Percentiles rank a stretch among this genome's conserved stretches.
Evolutionary conservation across 37 sponge, comb jelly and placozoan genomes (phyloP).

Genomic region (Tethya wilhelma): DNA sequence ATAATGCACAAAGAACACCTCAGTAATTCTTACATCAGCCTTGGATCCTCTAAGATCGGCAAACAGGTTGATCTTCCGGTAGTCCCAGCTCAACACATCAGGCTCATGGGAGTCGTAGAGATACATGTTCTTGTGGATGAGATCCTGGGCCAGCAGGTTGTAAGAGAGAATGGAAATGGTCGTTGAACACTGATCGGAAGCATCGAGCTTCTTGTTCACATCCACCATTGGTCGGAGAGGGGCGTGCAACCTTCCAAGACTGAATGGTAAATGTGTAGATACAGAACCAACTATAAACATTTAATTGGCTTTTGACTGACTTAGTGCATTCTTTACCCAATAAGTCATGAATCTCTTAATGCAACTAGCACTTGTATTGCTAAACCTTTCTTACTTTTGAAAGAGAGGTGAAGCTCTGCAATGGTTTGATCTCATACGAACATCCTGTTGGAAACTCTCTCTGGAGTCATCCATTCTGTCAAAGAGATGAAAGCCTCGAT

Average conservation of each 20-base stretch:
- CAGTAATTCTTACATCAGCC: slow-evolving; percentile 71
- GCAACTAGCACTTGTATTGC: too few species aligned
- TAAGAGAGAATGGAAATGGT: slow-evolving; percentile 51
- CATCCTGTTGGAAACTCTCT: too few species aligned
- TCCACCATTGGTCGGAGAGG: slow-evolving; percentile 24
- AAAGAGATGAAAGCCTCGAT: too few species aligned
- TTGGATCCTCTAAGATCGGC: slow-evolving; percentile 45
- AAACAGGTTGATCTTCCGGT: slow-evolving; percentile 59
- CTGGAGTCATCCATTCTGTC: too few species aligned
- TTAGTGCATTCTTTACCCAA: too few species aligned
- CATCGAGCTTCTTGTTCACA: slow-evolving; percentile 8
- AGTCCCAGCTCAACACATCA: slow-evolving; percentile 65
- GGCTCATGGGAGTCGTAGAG: slow-evolving; percentile 55
- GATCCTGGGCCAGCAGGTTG: slow-evolving; percentile 80
- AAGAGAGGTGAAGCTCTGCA: too few species aligned
- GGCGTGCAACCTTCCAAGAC: not conserved
- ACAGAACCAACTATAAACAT: not conserved
- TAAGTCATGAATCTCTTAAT: too few species aligned
- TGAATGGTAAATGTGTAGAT: not conserved
- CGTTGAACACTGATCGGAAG: not conserved
- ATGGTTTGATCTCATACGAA: too few species aligned
- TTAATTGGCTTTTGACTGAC: too few species aligned
- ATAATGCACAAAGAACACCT: not conserved
- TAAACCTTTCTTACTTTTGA: too few species aligned
- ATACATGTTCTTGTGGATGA: slow-evolving; percentile 55